These are phyloP conservation scores for Psococerastis gibbosa DNA, from an alignment of 2,888 invertebrate genomes.

Conservation along the genomic window DNA sequence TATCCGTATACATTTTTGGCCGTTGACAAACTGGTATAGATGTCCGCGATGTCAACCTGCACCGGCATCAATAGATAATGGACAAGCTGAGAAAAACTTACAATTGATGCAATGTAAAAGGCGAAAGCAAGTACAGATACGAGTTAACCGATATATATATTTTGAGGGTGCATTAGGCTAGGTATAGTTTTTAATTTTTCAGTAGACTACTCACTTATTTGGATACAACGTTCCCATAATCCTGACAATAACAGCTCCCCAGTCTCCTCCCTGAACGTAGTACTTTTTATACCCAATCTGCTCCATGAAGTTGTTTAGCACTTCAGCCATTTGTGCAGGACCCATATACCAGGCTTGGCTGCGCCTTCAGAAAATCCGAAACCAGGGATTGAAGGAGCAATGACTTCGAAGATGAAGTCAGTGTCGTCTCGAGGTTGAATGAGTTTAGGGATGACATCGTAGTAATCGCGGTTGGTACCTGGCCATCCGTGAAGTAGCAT, in stretches of 20 bases:
- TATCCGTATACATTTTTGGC: too few relatives aligned
- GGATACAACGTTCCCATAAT: constrained; percentile 27
- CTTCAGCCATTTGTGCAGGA: constrained; percentile 16
- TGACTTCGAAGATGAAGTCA: constrained; percentile 18
- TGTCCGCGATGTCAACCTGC: too few relatives aligned
- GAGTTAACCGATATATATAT: too few relatives aligned
- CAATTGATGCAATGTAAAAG: too few relatives aligned
- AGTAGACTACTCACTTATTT: constrained; percentile 25
- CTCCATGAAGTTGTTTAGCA: constrained; percentile 27
- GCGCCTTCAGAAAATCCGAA: constrained; percentile 14
- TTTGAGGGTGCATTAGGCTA: too few relatives aligned
- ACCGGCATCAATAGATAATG: too few relatives aligned
- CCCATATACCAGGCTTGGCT: constrained; percentile 10
- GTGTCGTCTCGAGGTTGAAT: constrained; percentile 17
- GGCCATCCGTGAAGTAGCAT: constrained; percentile 33
- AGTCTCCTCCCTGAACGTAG: constrained; percentile 31
- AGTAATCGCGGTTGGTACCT: constrained; percentile 30
- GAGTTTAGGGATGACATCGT: constrained; percentile 25
- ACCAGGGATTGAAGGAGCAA: constrained; percentile 16
- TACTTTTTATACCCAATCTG: constrained; percentile 26
- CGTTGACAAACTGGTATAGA: too few relatives aligned
- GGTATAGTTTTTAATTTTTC: too few relatives aligned
- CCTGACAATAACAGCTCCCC: constrained; percentile 27
- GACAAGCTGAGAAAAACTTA: too few relatives aligned
- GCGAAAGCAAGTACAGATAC: too few relatives aligned